Evolutionary conservation across 2,113 vertebrate genomes (phyloP), one percentile per base, ranked within the genome.

Genomic region (Orcinus orca): DNA sequence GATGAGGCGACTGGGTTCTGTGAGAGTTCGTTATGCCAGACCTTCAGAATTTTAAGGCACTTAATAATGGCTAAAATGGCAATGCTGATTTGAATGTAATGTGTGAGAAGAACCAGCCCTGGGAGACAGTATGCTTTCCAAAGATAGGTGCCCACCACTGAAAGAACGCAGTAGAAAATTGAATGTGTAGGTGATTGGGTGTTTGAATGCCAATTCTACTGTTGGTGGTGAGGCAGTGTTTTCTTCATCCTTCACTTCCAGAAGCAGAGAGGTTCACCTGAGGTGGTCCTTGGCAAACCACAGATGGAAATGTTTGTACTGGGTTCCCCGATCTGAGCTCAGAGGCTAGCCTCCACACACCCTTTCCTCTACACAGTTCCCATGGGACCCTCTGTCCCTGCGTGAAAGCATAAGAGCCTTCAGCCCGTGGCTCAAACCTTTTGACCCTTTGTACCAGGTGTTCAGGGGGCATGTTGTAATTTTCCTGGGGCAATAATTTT

Each of bases 321-420:
- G 26, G 5, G 25, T 23, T 68, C 20, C 36, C 31, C 33, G 31
- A 71, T 14, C 9, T 47, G 31, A 23, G 20, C 44, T 55, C 41
- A 7, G 23, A 77, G 25, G 67, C n/a, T 12, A 1, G 14, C 1
- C 4, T 20, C 41, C 9, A 0, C 41, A 20, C 7, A 0, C 14
- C 36, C 25, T 83, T 25, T 53, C 31, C 55, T 77, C n/a, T 53
- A 1, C 1, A 2, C 50, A 65, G 13, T 18, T 65, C 50, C 1
- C 3, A 0, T 5, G 2, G 36, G 10, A 18, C 29, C 50, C 65
- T 33, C 20, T 60, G 8, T 74, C 58, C 26, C 18, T 41, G 2
- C 1, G 0, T 68, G 62, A 29, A 55, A 58, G 31, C 6, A 1
- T 29, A 8, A 93, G 23, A 33, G 20, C n/a, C 7, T 80, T 74